Percentiles rank a stretch among this genome's conserved stretches.
Evolutionary conservation across 2,888 invertebrate species (phyloP).

Genomic region (Eutolmus rufibarbis): DNA sequence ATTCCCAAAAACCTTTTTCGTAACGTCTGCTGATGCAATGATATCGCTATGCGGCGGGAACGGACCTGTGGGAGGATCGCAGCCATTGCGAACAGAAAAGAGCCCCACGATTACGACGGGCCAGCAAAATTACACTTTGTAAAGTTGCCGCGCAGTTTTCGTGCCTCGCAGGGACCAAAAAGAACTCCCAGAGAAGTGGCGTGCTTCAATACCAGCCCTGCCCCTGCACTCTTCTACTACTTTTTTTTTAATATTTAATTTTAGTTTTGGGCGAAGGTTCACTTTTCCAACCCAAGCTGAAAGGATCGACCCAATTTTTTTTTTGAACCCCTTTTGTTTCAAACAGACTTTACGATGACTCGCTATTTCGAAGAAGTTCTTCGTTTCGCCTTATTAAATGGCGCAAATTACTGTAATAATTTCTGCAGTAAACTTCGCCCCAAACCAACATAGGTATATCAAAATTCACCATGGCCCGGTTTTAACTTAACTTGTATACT

Average conservation of each 20-base stretch:
- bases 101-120: not conserved
- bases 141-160: constrained; percentile 9
- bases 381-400: not conserved
- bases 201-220: not conserved
- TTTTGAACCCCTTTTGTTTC: not conserved
- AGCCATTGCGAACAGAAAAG: not conserved
- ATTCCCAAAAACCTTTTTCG: too few species aligned
- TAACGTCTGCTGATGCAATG: not conserved
- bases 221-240: not conserved
- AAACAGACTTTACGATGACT: not conserved
- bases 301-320: not conserved
- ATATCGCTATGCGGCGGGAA: not conserved
- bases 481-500: not conserved
- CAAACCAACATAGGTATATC: not conserved
- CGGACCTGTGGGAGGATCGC: not conserved
- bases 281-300: not conserved
- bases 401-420: not conserved
- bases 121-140: not conserved
- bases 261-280: not conserved
- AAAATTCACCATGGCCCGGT: not conserved
- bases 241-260: not conserved
- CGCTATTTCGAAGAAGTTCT: not conserved
- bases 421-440: not conserved
- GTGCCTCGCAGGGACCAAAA: not conserved
- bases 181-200: not conserved